A percentile compares a stretch with the other conserved stretches of the same genome.
Conservation (phyloP, 2,888 invertebrate genomes). For the Parnassius smintheus region DNA sequence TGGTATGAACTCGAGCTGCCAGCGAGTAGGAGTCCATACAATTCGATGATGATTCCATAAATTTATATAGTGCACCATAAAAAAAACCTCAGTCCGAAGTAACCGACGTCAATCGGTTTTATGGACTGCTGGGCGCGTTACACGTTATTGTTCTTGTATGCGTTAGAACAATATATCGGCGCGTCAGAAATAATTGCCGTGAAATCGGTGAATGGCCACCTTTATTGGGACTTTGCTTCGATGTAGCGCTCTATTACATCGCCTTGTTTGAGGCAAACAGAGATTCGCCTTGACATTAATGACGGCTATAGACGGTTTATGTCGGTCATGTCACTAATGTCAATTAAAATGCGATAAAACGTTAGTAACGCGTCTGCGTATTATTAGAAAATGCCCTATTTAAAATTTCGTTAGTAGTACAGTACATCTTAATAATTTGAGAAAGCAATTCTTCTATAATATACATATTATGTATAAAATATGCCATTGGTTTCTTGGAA, state of each 20-base stretch:
- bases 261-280: slow-evolving; percentile 40
- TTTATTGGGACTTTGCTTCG: slow-evolving; percentile 56
- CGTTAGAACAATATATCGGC: slow-evolving; percentile 36
- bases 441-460: too few species aligned
- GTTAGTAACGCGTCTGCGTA: slow-evolving; percentile 50
- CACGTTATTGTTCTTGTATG: slow-evolving; percentile 54
- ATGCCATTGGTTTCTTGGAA: too few species aligned
- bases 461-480: too few species aligned
- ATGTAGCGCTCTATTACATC: slow-evolving; percentile 37
- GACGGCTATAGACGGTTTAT: slow-evolving; percentile 27
- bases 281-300: slow-evolving; percentile 62
- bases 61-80: slow-evolving; percentile 79
- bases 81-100: slow-evolving; percentile 68
- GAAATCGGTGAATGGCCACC: slow-evolving; percentile 58
- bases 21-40: slow-evolving; percentile 75
- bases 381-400: slow-evolving; percentile 31
- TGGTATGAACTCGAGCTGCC: slow-evolving; percentile 68
- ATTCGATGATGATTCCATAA: slow-evolving; percentile 80
- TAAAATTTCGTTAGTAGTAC: neutral
- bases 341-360: slow-evolving; percentile 65
- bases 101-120: slow-evolving; percentile 73
- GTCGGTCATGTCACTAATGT: slow-evolving; percentile 41
- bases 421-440: too few species aligned
- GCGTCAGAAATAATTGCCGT: slow-evolving; percentile 59
- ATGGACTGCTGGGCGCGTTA: slow-evolving; percentile 56